These are phyloP conservation scores for Tenthredo distinguenda DNA, from an alignment of 2,888 invertebrate genomes.

Conservation along the genomic window DNA sequence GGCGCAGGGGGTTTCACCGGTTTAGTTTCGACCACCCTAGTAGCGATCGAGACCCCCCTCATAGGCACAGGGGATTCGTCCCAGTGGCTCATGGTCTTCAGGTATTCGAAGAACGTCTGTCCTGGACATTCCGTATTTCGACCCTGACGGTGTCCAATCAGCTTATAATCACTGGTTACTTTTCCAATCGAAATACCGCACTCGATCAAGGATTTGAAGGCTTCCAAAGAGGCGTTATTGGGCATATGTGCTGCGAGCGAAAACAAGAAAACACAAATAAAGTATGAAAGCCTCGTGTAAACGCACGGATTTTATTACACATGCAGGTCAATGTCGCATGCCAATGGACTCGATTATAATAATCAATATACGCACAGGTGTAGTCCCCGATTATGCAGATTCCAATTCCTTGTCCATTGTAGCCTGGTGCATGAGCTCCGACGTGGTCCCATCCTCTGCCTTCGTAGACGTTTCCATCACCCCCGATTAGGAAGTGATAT, in stretches of 20 bases:
- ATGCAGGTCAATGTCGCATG: background rate
- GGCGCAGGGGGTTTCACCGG: background rate
- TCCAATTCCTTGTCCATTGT: constrained; percentile 77
- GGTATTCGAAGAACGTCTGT: constrained; percentile 71
- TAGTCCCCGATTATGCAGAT: constrained; percentile 76
- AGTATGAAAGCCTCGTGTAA: background rate
- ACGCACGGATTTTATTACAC: background rate
- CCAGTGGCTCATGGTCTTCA: constrained; percentile 72
- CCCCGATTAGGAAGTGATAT: constrained; percentile 79
- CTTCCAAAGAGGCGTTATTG: constrained; percentile 68
- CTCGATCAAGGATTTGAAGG: constrained; percentile 70
- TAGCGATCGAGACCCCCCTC: constrained; percentile 75
- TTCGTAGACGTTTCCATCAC: constrained; percentile 78
- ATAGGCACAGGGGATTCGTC: constrained; percentile 63
- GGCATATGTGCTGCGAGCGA: constrained; percentile 71
- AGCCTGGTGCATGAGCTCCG: constrained; percentile 76
- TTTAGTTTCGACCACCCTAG: background rate
- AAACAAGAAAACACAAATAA: background rate
- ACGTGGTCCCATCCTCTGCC: constrained; percentile 78
- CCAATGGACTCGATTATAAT: background rate
- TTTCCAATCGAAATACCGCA: constrained; percentile 73
- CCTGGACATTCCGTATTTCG: constrained; percentile 76
- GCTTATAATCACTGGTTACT: constrained; percentile 68
- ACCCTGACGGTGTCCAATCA: constrained; percentile 76
- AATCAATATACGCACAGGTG: constrained; percentile 66